A percentile compares a stretch with the other conserved stretches of the same genome.
Conservation (phyloP, 2,888 invertebrate species). For the Tetragonula carbonaria region DNA sequence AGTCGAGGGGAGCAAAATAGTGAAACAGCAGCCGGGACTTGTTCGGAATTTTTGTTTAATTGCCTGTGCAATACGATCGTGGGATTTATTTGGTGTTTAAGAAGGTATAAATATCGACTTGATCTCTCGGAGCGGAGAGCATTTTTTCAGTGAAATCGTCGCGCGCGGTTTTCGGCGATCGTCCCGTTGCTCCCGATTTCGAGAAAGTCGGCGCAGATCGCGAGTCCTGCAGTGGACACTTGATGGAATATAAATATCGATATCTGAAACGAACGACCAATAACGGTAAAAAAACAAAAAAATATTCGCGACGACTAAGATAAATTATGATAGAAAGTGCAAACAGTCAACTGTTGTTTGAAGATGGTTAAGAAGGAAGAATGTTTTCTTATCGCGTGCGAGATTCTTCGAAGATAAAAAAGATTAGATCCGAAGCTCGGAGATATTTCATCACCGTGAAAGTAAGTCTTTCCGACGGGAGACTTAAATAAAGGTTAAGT, state of each 20-base stretch:
- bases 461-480: background rate
- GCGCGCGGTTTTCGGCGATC: background rate
- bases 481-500: background rate
- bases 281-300: background rate
- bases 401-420: background rate
- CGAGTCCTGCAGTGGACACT: background rate
- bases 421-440: background rate
- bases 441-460: background rate
- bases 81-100: no score
- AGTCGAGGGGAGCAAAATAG: no score
- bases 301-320: background rate
- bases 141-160: slow-evolving; percentile 35
- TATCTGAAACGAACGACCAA: background rate
- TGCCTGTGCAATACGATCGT: no score
- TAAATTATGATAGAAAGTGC: background rate
- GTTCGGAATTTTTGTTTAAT: no score
- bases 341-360: background rate
- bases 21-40: no score
- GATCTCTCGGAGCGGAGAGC: no score
- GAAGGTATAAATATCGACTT: background rate
- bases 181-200: background rate
- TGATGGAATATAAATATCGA: background rate
- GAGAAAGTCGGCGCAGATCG: slow-evolving; percentile 7
- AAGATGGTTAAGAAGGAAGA: background rate
- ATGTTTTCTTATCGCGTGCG: background rate